These are phyloP conservation scores for Oreortyx pictus DNA, from an alignment of 2,797 vertebrate species.

Conservation along the genomic window DNA sequence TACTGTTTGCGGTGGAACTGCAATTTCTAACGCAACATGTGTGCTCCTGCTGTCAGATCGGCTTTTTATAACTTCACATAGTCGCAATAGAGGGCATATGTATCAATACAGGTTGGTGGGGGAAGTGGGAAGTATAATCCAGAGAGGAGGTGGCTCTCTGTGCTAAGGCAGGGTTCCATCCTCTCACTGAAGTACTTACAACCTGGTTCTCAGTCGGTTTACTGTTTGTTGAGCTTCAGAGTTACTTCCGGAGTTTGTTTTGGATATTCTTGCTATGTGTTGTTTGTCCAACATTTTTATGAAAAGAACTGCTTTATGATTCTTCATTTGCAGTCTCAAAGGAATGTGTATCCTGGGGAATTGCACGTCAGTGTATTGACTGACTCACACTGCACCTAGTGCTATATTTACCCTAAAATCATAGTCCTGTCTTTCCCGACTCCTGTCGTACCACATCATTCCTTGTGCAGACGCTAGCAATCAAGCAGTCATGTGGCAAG, in stretches of 20 bases:
- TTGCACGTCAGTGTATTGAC: not conserved
- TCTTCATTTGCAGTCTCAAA: not conserved
- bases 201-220: not conserved
- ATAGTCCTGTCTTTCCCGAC: not conserved
- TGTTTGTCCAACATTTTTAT: not conserved
- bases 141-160: not conserved
- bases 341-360: not conserved
- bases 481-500: not conserved
- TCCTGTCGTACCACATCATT: not conserved
- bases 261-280: not conserved
- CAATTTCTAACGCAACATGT: not conserved
- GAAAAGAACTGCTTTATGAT: not conserved
- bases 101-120: not conserved
- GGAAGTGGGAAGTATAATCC: not conserved
- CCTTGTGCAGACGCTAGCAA: not conserved
- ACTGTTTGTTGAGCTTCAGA: not conserved
- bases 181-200: not conserved
- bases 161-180: not conserved
- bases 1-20: not conserved
- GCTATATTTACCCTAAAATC: not conserved
- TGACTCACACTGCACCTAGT: not conserved
- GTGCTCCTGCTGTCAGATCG: not conserved
- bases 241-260: not conserved
- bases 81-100: not conserved
- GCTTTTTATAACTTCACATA: not conserved